A percentile compares a stretch with the other conserved stretches of the same genome.
phyloP scores from a whole-genome alignment of 2,113 vertebrate species.

The Vulpes lagopus region DNA sequence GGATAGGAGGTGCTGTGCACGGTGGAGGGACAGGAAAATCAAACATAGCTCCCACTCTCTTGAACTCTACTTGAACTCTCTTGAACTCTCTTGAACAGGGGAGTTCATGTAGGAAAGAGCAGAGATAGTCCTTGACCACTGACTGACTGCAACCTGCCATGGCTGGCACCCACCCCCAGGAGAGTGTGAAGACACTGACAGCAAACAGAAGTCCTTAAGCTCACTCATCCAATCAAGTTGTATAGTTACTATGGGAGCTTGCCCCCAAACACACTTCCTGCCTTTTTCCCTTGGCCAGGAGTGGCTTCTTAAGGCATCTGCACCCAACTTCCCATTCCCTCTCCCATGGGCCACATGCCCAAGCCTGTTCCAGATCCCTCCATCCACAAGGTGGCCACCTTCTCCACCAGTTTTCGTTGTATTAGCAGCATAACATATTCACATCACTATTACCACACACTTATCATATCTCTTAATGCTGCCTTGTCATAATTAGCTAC shows the following conservation, averaged over 20 bases:
- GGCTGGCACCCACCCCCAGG: not conserved
- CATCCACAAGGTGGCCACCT: accelerated
- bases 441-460: not conserved
- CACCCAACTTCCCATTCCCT: accelerated
- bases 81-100: not conserved
- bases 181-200: not conserved
- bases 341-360: accelerated
- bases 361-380: not conserved
- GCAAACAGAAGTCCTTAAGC: not conserved
- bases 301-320: not conserved
- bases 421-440: too few relatives aligned
- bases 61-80: too few relatives aligned
- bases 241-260: not conserved
- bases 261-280: not conserved
- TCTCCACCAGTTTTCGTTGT: not conserved
- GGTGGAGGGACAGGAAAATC: not conserved
- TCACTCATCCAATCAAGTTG: not conserved
- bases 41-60: not conserved
- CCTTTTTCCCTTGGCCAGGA: not conserved
- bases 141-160: not conserved
- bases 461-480: not conserved
- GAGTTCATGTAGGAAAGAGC: not conserved
- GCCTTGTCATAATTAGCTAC: not conserved
- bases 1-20: not conserved
- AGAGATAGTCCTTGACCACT: not conserved